Percentiles rank a stretch among this genome's conserved stretches.
These are phyloP conservation scores for Thrips palmi DNA, from an alignment of 1,140 invertebrate genomes.

Conservation along the genomic window DNA sequence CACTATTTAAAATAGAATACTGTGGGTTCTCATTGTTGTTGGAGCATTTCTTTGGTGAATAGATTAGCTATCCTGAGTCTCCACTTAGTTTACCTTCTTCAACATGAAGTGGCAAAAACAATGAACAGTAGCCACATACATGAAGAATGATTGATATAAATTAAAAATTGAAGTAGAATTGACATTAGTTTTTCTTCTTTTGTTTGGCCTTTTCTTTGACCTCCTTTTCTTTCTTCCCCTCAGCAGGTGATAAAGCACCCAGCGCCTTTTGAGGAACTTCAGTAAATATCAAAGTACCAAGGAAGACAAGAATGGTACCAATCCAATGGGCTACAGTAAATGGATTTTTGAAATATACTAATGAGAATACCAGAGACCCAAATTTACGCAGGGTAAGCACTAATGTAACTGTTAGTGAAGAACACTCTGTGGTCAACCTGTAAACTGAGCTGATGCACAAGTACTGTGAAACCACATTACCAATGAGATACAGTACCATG, in stretches of 20 bases:
- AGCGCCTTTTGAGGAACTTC: conserved; percentile 33
- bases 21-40: too few species aligned
- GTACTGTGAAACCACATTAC: conserved; percentile 79
- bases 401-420: conserved; percentile 85
- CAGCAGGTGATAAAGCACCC: background rate
- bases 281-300: conserved; percentile 82
- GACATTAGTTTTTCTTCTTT: conserved; percentile 8
- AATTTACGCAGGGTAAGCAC: conserved; percentile 94
- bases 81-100: too few species aligned
- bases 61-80: too few species aligned
- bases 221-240: conserved; percentile 9
- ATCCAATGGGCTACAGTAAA: conserved; percentile 88
- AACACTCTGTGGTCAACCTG: conserved; percentile 79
- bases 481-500: conserved; percentile 59
- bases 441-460: conserved; percentile 92
- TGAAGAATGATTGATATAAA: too few species aligned
- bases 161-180: conserved; percentile 7
- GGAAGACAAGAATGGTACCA: conserved; percentile 78
- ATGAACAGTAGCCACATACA: too few species aligned
- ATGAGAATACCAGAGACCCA: conserved; percentile 83
- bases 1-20: too few species aligned
- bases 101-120: too few species aligned
- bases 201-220: conserved; percentile 9
- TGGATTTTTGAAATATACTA: conserved; percentile 86
- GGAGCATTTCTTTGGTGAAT: too few species aligned